A percentile compares a stretch with the other conserved stretches of the same genome.
Evolutionary conservation across 2,113 vertebrate genomes (phyloP).

Genomic region (Tursiops truncatus): DNA sequence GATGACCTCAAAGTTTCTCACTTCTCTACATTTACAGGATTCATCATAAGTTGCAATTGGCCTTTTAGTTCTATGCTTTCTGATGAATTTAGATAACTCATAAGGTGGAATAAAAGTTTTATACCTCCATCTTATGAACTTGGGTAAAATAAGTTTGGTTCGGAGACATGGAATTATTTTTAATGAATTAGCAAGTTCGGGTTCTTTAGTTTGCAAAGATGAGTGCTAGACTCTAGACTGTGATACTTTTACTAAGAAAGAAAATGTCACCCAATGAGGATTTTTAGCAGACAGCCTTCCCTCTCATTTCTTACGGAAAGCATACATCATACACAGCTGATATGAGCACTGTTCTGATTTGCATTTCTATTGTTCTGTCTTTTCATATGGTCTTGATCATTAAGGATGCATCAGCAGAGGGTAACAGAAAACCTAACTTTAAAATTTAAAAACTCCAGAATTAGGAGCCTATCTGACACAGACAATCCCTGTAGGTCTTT

Average conservation of each 20-base stretch:
- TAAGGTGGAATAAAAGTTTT: neutral
- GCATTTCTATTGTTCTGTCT: neutral
- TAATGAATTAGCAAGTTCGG: neutral
- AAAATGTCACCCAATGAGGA: neutral
- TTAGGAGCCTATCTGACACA: neutral
- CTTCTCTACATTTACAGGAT: neutral
- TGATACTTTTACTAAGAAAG: neutral
- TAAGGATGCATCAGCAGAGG: neutral
- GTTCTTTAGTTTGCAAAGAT: neutral
- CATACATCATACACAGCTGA: neutral
- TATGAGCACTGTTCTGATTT: neutral
- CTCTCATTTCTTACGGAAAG: neutral
- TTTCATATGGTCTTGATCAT: neutral
- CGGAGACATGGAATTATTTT: neutral
- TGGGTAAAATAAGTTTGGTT: neutral
- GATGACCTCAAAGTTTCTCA: constrained; percentile 29
- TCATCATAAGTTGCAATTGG: neutral
- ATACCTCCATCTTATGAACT: neutral
- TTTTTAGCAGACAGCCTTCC: neutral
- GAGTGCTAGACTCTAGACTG: neutral
- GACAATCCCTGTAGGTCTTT: neutral
- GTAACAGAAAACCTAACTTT: neutral
- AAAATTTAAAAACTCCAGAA: neutral
- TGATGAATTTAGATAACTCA: neutral
- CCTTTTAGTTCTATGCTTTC: constrained; percentile 26